phyloP scores from a whole-genome alignment of 1,140 invertebrate species.

The Steinernema khuongi region DNA sequence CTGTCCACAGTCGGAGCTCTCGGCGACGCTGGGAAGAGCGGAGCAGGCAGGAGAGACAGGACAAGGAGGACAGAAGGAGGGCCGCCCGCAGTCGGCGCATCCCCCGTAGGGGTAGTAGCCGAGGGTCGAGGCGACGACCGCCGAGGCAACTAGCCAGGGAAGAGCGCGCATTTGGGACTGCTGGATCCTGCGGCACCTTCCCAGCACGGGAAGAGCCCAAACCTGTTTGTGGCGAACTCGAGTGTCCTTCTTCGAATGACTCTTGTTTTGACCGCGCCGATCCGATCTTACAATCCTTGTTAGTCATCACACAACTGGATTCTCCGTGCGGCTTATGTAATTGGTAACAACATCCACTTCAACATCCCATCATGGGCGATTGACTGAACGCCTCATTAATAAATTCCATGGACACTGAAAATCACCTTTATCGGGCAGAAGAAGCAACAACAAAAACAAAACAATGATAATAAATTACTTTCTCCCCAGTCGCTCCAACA shows the following conservation, averaged over 20 bases:
- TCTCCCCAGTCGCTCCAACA: not conserved
- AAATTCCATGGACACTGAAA: no score
- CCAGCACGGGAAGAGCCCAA: not conserved
- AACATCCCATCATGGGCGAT: no score
- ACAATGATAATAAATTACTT: no score
- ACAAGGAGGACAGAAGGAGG: not conserved
- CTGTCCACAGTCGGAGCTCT: not conserved
- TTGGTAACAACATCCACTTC: no score
- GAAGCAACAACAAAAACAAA: no score
- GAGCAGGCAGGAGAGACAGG: not conserved
- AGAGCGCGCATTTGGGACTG: not conserved
- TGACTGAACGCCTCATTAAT: no score
- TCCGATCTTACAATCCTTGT: no score
- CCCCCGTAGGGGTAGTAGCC: not conserved
- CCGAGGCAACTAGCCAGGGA: not conserved
- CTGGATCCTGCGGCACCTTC: not conserved
- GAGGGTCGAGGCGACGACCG: not conserved
- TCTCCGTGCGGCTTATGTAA: no score
- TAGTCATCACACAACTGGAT: no score
- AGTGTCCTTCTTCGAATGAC: not conserved
- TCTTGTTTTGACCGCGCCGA: slow-evolving; percentile 17
- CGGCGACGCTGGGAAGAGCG: not conserved
- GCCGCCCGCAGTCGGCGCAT: not conserved
- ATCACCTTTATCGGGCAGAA: no score
- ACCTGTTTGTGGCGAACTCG: not conserved